Percentiles rank a stretch among this genome's conserved stretches.
These are phyloP conservation scores for Elephas maximus DNA, from an alignment of 2,113 vertebrate genomes.

Conservation along the genomic window DNA sequence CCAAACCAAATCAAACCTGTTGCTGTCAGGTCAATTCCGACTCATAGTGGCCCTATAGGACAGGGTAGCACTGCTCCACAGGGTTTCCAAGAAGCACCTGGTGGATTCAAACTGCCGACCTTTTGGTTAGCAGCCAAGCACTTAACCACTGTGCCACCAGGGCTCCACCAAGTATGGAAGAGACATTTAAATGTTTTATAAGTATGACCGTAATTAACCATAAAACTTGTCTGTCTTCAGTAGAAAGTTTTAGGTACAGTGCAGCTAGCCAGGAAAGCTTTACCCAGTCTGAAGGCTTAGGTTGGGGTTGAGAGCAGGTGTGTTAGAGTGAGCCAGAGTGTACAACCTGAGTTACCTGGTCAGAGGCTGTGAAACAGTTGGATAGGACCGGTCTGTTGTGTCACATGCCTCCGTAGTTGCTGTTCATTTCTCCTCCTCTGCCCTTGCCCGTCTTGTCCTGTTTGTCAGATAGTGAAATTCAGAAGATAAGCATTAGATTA, in stretches of 20 bases:
- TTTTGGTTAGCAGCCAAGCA: no score
- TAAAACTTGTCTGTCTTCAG: conserved; percentile 12
- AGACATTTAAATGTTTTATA: background rate
- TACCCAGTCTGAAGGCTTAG: background rate
- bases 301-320: background rate
- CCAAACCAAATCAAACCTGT: background rate
- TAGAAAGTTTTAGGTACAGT: conserved; percentile 24
- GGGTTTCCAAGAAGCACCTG: no score
- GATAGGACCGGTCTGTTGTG: background rate
- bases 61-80: no score
- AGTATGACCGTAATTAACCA: background rate
- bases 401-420: background rate
- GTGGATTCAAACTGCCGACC: no score
- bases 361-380: background rate
- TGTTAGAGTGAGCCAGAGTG: background rate
- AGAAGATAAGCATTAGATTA: background rate
- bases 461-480: background rate
- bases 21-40: no score
- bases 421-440: background rate
- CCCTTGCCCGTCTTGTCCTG: background rate
- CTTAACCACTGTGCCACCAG: no score
- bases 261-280: background rate
- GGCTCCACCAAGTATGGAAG: background rate
- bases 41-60: no score
- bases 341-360: background rate